Base-by-base conservation (phyloP, 2,113 vertebrate genomes). In the Semnornis frantzii region DNA sequence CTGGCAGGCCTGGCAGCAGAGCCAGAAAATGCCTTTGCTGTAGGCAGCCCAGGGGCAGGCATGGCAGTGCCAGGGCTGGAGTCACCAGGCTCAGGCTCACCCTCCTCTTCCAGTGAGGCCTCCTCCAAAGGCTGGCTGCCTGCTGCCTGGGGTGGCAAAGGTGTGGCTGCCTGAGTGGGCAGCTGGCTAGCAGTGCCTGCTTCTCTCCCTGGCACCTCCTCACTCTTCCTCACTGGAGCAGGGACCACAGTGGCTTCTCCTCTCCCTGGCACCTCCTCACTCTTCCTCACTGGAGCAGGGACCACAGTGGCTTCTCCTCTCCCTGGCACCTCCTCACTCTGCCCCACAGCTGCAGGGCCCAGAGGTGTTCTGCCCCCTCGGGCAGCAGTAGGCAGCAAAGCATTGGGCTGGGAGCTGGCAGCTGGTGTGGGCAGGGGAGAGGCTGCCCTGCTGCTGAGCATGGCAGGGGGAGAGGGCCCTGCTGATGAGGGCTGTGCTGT, bases 351-450 rank as follows among this genome's bases (percentile, higher is more conserved):
- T 18, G 44, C 2, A 10, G 86, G 21, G 12, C 21, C 50, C 50
- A 50, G 50, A 50, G 50, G 17, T 3, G 73, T 5, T 46, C 57
- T 6, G 42, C 1, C 39, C 10, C 3, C 50, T 46, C 44, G n/a
- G 60, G 62, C n/a, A 57, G 1, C 0, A 13, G 46, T 12, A 10
- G 66, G 52, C 62, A 73, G 89, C 50, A 5, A 7, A 17, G 0
- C 0, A 1, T 3, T 1, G 8, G 76, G 64, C 3, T 12, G 57
- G 1, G 76, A 9, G 14, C 1, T 58, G 27, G 2, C 1, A 1
- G 72, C 8, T 15, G 85, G 9, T 19, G 30, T 1, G 4, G 87
- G 55, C 55, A 57, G 54, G 7, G 10, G 20, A 9, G 24, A 25
- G 46, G 1, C n/a, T 24, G n/a, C 21, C 4, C 6, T 42, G 28